These are phyloP conservation scores for Bombylius major DNA, from an alignment of 2,888 invertebrate genomes.

Conservation along the genomic window DNA sequence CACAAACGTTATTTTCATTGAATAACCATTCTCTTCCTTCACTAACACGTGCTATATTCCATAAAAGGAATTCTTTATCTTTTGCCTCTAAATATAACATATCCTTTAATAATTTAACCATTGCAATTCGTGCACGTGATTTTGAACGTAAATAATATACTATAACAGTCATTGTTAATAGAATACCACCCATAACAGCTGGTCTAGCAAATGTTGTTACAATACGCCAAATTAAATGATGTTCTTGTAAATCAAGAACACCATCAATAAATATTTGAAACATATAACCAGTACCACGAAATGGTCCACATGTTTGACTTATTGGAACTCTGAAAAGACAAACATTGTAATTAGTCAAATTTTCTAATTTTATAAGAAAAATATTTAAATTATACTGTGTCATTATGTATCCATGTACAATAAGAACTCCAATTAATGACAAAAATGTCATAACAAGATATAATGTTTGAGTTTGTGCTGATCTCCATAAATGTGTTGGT, in stretches of 20 bases:
- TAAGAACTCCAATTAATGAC: conserved; percentile 47
- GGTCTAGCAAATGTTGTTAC: conserved; percentile 44
- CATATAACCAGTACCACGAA: conserved; percentile 42
- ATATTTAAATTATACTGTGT: conserved; percentile 39
- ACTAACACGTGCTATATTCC: conserved; percentile 46
- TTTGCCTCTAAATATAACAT: conserved; percentile 53
- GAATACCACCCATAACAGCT: conserved; percentile 46
- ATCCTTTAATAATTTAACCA: conserved; percentile 47
- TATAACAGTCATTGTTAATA: conserved; percentile 45
- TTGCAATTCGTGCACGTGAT: conserved; percentile 46
- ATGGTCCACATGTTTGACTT: conserved; percentile 49
- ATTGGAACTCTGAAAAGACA: conserved; percentile 39
- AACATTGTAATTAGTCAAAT: background rate
- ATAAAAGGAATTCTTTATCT: conserved; percentile 57
- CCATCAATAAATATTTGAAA: conserved; percentile 46
- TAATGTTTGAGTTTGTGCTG: conserved; percentile 59
- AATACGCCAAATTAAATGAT: conserved; percentile 36
- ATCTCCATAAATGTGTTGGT: conserved; percentile 47
- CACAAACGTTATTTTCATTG: conserved; percentile 12
- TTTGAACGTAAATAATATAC: conserved; percentile 53
- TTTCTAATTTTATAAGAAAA: background rate
- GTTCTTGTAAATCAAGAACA: conserved; percentile 40
- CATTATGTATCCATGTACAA: conserved; percentile 51
- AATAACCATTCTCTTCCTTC: conserved; percentile 37
- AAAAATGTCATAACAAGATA: conserved; percentile 55